phyloP scores from a whole-genome alignment of 1,140 invertebrate genomes.

The Papilio machaon region DNA sequence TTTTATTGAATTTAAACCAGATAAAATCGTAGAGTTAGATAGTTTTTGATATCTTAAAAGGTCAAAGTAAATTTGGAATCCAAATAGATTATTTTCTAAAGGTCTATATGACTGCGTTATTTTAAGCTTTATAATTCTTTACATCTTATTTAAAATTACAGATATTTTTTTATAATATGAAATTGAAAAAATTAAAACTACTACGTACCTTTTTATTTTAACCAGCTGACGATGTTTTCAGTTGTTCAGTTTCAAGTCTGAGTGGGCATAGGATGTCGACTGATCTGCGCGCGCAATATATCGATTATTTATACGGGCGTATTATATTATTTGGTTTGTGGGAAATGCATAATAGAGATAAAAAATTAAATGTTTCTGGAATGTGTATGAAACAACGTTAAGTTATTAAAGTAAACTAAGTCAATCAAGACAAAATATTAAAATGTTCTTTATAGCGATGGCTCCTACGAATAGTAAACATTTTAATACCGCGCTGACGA shows the following conservation, averaged over 20 bases:
- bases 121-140: conserved; percentile 16
- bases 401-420: not conserved
- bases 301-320: conserved; percentile 64
- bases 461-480: too few species aligned
- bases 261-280: conserved; percentile 34
- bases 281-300: conserved; percentile 71
- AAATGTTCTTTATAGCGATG: not conserved
- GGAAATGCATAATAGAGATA: conserved; percentile 47
- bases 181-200: not conserved
- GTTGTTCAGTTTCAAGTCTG: conserved; percentile 44
- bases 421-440: not conserved
- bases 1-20: not conserved
- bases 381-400: not conserved
- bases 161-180: not conserved
- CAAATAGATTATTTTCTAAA: not conserved
- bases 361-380: not conserved
- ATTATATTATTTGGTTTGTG: conserved; percentile 53
- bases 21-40: not conserved
- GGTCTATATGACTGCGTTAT: not conserved
- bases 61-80: not conserved
- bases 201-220: conserved; percentile 44
- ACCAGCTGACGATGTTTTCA: conserved; percentile 69
- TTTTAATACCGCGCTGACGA: too few species aligned
- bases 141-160: conserved; percentile 30
- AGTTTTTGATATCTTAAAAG: not conserved